These are phyloP conservation scores for Ambastaia sidthimunki DNA, from an alignment of 2,797 vertebrate species.

Conservation along the genomic window DNA sequence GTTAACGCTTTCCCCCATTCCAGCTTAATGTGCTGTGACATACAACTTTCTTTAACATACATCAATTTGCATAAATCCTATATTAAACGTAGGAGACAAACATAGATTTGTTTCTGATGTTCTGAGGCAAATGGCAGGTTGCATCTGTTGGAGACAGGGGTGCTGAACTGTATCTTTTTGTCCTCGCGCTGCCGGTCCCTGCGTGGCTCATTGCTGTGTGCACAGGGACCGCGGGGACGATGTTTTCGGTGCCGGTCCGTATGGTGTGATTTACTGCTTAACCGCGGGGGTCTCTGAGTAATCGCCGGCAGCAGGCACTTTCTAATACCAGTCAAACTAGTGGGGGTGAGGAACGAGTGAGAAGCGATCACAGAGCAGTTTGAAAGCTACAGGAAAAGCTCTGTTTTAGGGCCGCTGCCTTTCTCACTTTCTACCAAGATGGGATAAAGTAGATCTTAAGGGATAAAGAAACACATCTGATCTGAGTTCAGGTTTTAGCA, in stretches of 20 bases:
- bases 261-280: constrained; percentile 48
- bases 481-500: constrained; percentile 42
- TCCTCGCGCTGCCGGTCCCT: constrained; percentile 32
- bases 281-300: constrained; percentile 52
- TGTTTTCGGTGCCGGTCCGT: constrained; percentile 38
- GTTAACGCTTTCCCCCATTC: background rate
- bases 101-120: constrained; percentile 2
- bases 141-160: background rate
- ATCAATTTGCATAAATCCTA: constrained; percentile 3
- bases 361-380: constrained; percentile 37
- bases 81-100: background rate
- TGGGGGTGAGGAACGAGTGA: constrained; percentile 30
- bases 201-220: constrained; percentile 35
- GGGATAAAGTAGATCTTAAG: constrained; percentile 41
- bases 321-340: constrained; percentile 48
- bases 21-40: background rate
- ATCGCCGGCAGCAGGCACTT: constrained; percentile 51
- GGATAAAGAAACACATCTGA: constrained; percentile 39
- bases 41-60: background rate
- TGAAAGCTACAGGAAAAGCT: constrained; percentile 33
- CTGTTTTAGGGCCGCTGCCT: constrained; percentile 4
- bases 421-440: constrained; percentile 18
- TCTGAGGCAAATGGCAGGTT: background rate
- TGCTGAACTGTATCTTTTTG: constrained; percentile 30
- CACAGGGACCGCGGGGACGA: constrained; percentile 22